Evolutionary conservation across 2,888 invertebrate genomes (phyloP).

Genomic region (Pterobdella sp.): DNA sequence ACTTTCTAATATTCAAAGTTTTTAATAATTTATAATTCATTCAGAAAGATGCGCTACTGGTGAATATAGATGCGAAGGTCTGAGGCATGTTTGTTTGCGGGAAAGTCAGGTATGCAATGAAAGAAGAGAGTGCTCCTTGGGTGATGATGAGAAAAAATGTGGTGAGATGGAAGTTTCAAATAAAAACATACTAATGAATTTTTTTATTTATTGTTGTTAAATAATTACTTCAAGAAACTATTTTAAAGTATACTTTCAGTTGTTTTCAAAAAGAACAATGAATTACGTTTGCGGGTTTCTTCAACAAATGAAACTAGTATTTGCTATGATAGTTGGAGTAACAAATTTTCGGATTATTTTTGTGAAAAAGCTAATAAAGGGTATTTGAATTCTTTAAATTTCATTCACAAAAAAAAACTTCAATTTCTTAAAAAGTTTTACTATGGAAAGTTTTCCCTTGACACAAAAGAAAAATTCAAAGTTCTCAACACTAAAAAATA

Average conservation of each 20-base stretch:
- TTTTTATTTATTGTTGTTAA: not conserved
- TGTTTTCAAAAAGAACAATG: not conserved
- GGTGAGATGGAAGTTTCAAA: not conserved
- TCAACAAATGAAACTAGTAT: not conserved
- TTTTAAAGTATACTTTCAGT: not conserved
- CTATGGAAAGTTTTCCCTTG: constrained; percentile 3
- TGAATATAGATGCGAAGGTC: not conserved
- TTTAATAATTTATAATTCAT: not conserved
- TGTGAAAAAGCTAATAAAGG: not conserved
- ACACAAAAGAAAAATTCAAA: not conserved
- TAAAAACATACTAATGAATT: not conserved
- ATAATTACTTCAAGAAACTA: not conserved
- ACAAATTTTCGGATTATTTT: not conserved
- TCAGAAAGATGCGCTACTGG: not conserved
- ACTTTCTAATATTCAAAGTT: not conserved
- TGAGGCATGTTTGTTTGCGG: not conserved
- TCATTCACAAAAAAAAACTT: not conserved
- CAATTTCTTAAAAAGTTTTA: not conserved
- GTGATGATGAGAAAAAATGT: constrained; percentile 18
- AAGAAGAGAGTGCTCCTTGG: not conserved
- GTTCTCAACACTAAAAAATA: too few species aligned
- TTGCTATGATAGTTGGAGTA: not conserved
- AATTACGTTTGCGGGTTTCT: not conserved
- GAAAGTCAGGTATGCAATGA: not conserved
- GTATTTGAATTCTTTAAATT: not conserved